Conservation (phyloP, 2,888 invertebrate species). For the Dynastes maya region DNA sequence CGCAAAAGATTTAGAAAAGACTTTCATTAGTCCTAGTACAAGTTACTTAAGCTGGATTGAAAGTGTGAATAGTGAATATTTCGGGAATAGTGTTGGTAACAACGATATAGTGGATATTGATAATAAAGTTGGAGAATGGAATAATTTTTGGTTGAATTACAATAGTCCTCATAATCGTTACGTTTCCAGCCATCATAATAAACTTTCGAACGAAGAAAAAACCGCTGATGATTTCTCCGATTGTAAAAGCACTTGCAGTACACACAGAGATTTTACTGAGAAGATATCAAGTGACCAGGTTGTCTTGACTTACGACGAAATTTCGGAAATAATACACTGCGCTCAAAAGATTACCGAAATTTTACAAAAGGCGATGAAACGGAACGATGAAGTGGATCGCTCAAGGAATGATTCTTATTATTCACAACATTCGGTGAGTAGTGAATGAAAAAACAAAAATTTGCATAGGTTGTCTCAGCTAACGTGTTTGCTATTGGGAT, state of each 20-base stretch:
- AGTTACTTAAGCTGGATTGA: constrained; percentile 70
- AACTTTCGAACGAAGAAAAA: constrained; percentile 61
- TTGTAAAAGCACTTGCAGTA: constrained; percentile 67
- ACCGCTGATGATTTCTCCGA: constrained; percentile 66
- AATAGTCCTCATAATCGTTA: constrained; percentile 66
- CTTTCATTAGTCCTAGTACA: constrained; percentile 65
- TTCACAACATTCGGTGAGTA: constrained; percentile 62
- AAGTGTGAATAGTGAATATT: constrained; percentile 67
- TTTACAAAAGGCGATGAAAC: constrained; percentile 66
- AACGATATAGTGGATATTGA: constrained; percentile 59
- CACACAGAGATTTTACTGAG: constrained; percentile 66
- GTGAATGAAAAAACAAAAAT: neutral
- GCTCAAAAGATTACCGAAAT: constrained; percentile 68
- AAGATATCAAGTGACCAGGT: constrained; percentile 60
- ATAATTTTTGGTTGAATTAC: constrained; percentile 70
- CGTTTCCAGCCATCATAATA: constrained; percentile 64
- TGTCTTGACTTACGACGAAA: constrained; percentile 66
- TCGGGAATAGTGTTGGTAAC: constrained; percentile 59
- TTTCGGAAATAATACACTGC: constrained; percentile 66
- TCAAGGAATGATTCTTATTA: constrained; percentile 66
- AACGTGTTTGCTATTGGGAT: too few species aligned
- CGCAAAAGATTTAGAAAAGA: constrained; percentile 60
- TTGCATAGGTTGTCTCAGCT: too few species aligned
- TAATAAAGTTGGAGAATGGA: constrained; percentile 69
- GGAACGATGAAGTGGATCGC: constrained; percentile 64